Conservation (phyloP, 2,113 vertebrate species). For the Sceloporus undulatus region DNA sequence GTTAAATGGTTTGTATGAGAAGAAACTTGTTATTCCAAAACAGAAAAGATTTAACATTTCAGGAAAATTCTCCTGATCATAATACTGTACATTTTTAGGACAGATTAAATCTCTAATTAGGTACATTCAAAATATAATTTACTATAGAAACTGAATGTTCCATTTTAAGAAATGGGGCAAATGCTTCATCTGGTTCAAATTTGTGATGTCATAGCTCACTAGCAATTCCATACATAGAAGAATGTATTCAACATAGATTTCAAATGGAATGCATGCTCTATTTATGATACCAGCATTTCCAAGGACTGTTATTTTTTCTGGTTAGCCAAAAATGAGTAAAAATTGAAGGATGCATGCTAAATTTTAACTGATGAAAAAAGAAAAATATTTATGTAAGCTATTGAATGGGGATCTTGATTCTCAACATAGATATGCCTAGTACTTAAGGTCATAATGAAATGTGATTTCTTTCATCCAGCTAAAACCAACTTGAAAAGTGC, state of each 20-base stretch:
- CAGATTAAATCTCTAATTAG: conserved; percentile 34
- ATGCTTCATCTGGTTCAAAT: conserved; percentile 46
- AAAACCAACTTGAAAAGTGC: conserved; percentile 45
- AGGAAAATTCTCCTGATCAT: conserved; percentile 7
- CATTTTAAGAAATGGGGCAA: conserved; percentile 43
- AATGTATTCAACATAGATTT: conserved; percentile 31
- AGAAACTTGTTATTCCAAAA: conserved; percentile 2
- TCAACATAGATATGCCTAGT: conserved; percentile 42
- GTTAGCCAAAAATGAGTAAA: conserved; percentile 29
- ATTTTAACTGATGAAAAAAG: not conserved
- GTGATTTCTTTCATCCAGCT: conserved; percentile 34
- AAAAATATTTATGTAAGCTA: not conserved
- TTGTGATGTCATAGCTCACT: not conserved
- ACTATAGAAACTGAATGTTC: not conserved
- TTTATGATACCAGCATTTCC: conserved; percentile 34
- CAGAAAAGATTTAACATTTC: conserved; percentile 4
- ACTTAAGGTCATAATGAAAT: conserved; percentile 44
- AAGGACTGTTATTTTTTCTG: conserved; percentile 17
- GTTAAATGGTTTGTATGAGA: not conserved
- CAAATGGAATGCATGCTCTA: conserved; percentile 21
- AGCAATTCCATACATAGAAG: not conserved
- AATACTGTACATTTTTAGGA: conserved; percentile 25
- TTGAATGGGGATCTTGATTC: conserved; percentile 5
- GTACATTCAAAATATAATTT: conserved; percentile 47
- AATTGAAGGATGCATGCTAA: conserved; percentile 35